Percentiles rank a stretch among this genome's conserved stretches.
Conservation (phyloP, 2,113 vertebrate genomes). For the Collichthys lucidus region DNA sequence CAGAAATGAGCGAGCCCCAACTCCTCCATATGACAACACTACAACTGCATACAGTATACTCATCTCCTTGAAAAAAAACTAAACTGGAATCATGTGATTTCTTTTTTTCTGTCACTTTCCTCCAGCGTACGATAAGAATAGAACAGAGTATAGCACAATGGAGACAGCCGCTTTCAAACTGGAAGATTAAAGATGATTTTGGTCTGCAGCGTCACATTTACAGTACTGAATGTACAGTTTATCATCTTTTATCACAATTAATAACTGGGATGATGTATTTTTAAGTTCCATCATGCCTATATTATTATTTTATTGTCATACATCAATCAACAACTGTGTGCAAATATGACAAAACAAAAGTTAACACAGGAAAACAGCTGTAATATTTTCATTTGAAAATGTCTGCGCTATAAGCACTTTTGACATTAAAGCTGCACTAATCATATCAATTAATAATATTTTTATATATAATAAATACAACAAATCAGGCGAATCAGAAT, state of each 20-base stretch:
- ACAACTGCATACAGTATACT: conserved; percentile 34
- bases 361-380: no score
- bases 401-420: neutral
- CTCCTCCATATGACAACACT: conserved; percentile 39
- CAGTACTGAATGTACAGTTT: neutral
- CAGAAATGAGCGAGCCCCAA: conserved; percentile 27
- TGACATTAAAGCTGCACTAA: neutral
- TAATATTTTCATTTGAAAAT: no score
- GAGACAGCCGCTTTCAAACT: neutral
- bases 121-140: neutral
- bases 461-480: neutral
- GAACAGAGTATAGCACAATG: neutral
- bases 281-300: neutral
- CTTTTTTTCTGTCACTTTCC: conserved; percentile 10
- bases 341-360: neutral
- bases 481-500: no score
- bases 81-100: conserved; percentile 8
- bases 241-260: neutral
- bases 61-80: neutral
- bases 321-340: no score
- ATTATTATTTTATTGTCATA: no score
- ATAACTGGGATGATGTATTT: neutral
- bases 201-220: neutral
- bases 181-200: neutral
- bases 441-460: neutral